Conservation (phyloP, 2,113 vertebrate genomes). For the Girardinichthys multiradiatus region DNA sequence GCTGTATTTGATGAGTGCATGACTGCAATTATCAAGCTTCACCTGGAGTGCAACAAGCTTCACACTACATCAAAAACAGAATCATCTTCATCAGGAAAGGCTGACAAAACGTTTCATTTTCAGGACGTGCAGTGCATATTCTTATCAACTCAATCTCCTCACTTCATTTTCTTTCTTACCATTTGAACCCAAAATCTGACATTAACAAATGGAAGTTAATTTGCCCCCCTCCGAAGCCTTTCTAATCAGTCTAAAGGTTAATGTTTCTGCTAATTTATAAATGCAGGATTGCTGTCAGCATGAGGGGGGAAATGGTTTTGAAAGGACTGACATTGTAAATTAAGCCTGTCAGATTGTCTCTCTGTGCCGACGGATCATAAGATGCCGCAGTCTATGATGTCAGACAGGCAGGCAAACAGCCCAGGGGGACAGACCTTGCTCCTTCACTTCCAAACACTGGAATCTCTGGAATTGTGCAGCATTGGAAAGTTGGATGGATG, state of each 20-base stretch:
- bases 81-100: conserved; percentile 61
- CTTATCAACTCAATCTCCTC: conserved; percentile 67
- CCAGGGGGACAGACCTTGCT: conserved; percentile 74
- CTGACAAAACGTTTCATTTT: conserved; percentile 73
- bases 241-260: conserved; percentile 86
- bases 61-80: conserved; percentile 65
- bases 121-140: conserved; percentile 46
- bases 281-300: conserved; percentile 83
- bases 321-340: conserved; percentile 85
- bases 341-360: conserved; percentile 84
- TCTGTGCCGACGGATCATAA: conserved; percentile 78
- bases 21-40: conserved; percentile 73
- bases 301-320: conserved; percentile 80
- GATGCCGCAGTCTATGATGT: conserved; percentile 80
- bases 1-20: conserved; percentile 48
- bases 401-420: conserved; percentile 80
- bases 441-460: conserved; percentile 64
- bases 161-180: conserved; percentile 63
- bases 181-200: conserved; percentile 76
- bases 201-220: conserved; percentile 84
- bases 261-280: conserved; percentile 88
- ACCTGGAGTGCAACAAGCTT: conserved; percentile 58
- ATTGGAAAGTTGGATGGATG: conserved; percentile 53
- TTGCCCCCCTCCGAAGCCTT: conserved; percentile 78
- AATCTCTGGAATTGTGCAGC: conserved; percentile 55